Evolutionary conservation across 2,797 vertebrate species (phyloP).

Genomic region (Macropus fuliginosus): DNA sequence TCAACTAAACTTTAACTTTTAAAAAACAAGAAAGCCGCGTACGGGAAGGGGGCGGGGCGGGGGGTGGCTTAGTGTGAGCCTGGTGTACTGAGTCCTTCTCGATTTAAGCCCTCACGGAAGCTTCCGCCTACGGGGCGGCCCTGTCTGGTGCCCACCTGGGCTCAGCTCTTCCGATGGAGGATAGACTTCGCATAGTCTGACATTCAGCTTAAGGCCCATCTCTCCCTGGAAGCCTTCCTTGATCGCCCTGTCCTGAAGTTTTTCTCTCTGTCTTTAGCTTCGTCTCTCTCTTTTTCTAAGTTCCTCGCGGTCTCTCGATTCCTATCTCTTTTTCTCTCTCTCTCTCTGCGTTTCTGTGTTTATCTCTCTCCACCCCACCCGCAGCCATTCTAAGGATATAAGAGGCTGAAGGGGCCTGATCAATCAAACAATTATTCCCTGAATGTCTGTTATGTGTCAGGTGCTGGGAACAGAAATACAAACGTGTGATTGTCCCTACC

Average conservation of each 20-base stretch:
- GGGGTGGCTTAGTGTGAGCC: conserved; percentile 54
- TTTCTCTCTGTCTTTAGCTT: conserved; percentile 42
- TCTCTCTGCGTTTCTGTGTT: background rate
- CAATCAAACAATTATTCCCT: background rate
- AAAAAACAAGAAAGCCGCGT: conserved; percentile 78
- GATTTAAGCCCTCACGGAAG: background rate
- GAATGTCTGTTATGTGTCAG: background rate
- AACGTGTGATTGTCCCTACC: background rate
- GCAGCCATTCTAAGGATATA: background rate
- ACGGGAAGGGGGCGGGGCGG: conserved; percentile 55
- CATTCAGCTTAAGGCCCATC: conserved; percentile 49
- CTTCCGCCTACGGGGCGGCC: background rate
- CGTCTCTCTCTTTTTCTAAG: background rate
- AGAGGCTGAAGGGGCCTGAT: background rate
- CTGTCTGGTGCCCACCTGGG: background rate
- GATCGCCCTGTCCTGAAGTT: conserved; percentile 35
- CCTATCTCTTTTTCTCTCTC: background rate
- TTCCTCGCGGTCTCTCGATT: background rate
- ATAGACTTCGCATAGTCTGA: background rate
- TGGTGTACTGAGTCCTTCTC: conserved; percentile 18
- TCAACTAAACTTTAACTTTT: conserved; percentile 83
- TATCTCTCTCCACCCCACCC: background rate
- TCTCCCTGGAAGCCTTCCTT: background rate
- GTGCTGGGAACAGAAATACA: background rate
- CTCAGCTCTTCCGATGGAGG: background rate